Evolutionary conservation across 2,888 invertebrate species (phyloP).

Genomic region (Resseliella maxima): DNA sequence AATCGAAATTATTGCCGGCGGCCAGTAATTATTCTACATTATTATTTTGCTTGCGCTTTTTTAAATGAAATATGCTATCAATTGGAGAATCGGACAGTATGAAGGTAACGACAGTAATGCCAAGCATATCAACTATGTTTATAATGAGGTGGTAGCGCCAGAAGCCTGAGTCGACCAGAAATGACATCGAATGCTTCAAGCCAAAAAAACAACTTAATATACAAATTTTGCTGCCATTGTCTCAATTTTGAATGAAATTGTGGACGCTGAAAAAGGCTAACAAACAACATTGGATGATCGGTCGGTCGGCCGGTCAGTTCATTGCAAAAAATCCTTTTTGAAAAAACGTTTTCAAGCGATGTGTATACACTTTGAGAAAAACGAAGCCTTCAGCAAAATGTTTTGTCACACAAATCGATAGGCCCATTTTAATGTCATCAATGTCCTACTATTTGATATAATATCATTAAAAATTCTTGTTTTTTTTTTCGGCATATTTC

Average conservation of each 20-base stretch:
- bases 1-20: constrained; percentile 19
- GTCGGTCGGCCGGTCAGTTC: not conserved
- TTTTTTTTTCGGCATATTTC: not conserved
- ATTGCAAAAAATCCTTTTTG: not conserved
- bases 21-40: constrained; percentile 17
- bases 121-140: not conserved
- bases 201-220: constrained; percentile 12
- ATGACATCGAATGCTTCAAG: constrained; percentile 29
- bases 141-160: constrained; percentile 38
- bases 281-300: not conserved
- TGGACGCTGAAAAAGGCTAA: constrained; percentile 22
- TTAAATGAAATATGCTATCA: not conserved
- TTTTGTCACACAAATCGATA: constrained; percentile 40
- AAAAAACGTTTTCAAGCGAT: not conserved
- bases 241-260: not conserved
- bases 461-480: not conserved
- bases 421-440: not conserved
- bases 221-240: not conserved
- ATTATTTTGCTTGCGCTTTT: constrained; percentile 49
- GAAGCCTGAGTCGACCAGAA: constrained; percentile 9
- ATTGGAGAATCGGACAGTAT: not conserved
- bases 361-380: not conserved
- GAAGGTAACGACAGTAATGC: not conserved
- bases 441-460: constrained; percentile 11
- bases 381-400: not conserved